These are phyloP conservation scores for Poeciliopsis turrubarensis DNA, from an alignment of 2,113 vertebrate genomes.

Conservation along the genomic window DNA sequence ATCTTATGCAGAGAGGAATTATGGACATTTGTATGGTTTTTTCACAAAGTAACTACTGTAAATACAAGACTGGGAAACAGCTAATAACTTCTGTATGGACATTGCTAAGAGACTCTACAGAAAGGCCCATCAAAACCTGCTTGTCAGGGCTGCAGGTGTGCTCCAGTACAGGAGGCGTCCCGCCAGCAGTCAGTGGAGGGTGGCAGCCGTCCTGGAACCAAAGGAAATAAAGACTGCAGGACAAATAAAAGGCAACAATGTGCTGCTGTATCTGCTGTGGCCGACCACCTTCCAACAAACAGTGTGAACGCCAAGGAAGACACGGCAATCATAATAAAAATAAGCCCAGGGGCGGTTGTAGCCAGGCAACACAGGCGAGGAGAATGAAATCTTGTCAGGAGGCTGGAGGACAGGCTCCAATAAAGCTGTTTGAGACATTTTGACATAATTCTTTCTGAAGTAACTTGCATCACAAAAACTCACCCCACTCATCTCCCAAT, in stretches of 20 bases:
- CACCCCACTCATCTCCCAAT: no score
- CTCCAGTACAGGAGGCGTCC: conserved; percentile 28
- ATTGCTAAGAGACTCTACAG: conserved; percentile 8
- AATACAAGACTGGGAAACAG: no score
- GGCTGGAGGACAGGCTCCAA: conserved; percentile 29
- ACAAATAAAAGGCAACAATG: conserved; percentile 13
- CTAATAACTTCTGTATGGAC: no score
- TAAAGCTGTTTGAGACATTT: background rate
- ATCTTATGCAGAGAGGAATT: no score
- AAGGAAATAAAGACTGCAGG: conserved; percentile 7
- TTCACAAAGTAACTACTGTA: no score
- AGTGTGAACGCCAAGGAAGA: background rate
- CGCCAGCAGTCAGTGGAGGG: conserved; percentile 26
- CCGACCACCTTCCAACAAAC: conserved; percentile 18
- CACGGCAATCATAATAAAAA: conserved; percentile 38
- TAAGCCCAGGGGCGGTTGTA: conserved; percentile 37
- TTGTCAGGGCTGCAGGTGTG: conserved; percentile 45
- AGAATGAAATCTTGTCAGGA: conserved; percentile 20
- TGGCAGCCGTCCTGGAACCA: conserved; percentile 20
- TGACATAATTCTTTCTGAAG: no score
- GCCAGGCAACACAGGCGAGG: conserved; percentile 51
- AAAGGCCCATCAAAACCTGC: conserved; percentile 35
- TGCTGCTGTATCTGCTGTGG: conserved; percentile 14
- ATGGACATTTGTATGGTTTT: no score
- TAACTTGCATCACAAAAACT: no score